phyloP scores from a whole-genome alignment of 2,888 invertebrate species.

The Chymomyza caudatula region DNA sequence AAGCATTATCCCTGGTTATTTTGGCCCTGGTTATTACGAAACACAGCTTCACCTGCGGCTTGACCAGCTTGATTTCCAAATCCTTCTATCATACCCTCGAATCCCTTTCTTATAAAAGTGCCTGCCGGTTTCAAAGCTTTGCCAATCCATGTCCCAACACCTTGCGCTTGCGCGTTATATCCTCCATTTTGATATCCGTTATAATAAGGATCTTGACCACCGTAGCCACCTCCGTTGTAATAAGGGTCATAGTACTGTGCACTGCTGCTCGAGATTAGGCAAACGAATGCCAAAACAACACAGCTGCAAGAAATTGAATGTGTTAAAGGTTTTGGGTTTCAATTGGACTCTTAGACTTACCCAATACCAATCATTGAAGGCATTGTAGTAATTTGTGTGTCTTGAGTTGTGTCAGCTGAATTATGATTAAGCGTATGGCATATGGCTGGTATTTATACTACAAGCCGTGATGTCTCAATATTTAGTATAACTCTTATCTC shows the following conservation, averaged over 20 bases:
- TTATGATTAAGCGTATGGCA: no score
- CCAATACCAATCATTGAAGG: not conserved
- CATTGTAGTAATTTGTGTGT: not conserved
- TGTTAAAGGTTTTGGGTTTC: not conserved
- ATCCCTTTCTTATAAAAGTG: not conserved
- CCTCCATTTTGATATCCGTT: no score
- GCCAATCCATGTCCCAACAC: not conserved
- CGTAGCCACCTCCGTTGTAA: not conserved
- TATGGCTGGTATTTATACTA: no score
- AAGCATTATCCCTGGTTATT: no score
- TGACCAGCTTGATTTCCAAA: not conserved
- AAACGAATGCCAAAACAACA: not conserved
- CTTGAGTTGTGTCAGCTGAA: not conserved
- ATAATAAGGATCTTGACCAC: no score
- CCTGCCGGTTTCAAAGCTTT: not conserved
- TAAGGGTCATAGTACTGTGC: no score
- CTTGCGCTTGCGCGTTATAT: not conserved
- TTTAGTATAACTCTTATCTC: no score
- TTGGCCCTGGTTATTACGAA: no score
- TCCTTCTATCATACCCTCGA: not conserved
- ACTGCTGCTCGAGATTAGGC: not conserved
- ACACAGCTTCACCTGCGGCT: no score
- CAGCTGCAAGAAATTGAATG: not conserved
- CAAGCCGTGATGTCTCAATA: no score
- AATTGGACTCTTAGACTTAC: not conserved